Evolutionary conservation across 2,113 vertebrate genomes (phyloP).

Genomic region (Cromileptes altivelis): DNA sequence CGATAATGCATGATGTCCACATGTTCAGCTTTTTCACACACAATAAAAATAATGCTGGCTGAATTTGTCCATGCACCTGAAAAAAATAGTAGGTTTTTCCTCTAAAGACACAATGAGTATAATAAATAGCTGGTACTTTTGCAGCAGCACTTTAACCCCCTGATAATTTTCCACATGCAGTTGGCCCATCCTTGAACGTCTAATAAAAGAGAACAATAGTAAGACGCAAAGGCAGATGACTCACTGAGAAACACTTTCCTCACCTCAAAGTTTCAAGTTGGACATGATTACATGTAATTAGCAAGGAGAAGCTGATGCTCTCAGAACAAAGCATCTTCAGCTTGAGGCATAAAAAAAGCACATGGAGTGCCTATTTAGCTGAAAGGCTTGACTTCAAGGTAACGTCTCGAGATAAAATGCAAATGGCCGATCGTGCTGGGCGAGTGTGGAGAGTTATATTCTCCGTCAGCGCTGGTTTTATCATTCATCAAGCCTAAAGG

Average conservation of each 20-base stretch:
- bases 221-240: constrained; percentile 21
- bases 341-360: constrained; percentile 7
- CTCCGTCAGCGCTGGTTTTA: not conserved
- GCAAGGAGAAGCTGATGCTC: constrained; percentile 17
- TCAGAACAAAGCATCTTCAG: constrained; percentile 44
- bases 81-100: not conserved
- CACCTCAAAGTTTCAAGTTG: constrained; percentile 21
- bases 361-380: constrained; percentile 10
- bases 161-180: not conserved
- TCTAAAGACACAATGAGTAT: not conserved
- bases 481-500: not conserved
- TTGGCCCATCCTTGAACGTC: not conserved
- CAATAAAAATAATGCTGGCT: not conserved
- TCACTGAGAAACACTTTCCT: constrained; percentile 24
- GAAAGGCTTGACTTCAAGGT: constrained; percentile 10
- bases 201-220: not conserved
- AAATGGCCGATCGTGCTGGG: not conserved
- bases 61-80: not conserved
- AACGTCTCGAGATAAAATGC: constrained; percentile 30
- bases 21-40: not conserved
- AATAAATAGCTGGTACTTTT: not conserved
- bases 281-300: constrained; percentile 63
- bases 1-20: not conserved
- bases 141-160: not conserved
- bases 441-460: not conserved